Conservation (phyloP, 2,888 invertebrate species). For the Dastarcus helophoroides region DNA sequence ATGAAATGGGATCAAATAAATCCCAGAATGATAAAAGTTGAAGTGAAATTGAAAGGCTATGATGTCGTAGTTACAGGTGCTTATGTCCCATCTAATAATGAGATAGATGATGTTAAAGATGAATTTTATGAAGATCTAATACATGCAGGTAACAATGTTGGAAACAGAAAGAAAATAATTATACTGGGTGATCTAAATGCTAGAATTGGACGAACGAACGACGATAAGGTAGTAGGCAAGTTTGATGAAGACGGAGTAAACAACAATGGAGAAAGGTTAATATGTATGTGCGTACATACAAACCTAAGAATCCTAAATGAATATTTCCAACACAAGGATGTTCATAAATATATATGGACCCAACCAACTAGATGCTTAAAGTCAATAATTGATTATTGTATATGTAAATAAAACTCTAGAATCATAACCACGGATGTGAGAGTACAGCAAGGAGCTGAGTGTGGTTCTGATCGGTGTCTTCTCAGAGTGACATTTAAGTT, state of each 20-base stretch:
- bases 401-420: slow-evolving; percentile 5
- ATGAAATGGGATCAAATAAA: too few relatives aligned
- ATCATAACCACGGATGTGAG: slow-evolving; percentile 7
- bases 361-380: slow-evolving; percentile 7
- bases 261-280: slow-evolving; percentile 7
- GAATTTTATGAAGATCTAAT: slow-evolving; percentile 3
- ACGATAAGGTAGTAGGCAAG: slow-evolving; percentile 5
- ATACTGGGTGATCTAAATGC: slow-evolving; percentile 7
- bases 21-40: slow-evolving; percentile 7
- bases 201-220: slow-evolving; percentile 3
- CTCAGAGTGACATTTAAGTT: too few relatives aligned
- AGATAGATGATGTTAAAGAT: slow-evolving; percentile 5
- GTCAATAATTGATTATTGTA: slow-evolving; percentile 9
- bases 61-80: slow-evolving; percentile 4
- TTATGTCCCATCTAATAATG: slow-evolving; percentile 5
- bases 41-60: slow-evolving; percentile 2
- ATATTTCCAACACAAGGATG: slow-evolving; percentile 5
- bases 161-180: slow-evolving; percentile 5
- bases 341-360: slow-evolving; percentile 9
- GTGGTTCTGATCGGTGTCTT: too few relatives aligned
- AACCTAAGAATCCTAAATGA: slow-evolving; percentile 3
- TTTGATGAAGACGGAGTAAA: slow-evolving; percentile 4
- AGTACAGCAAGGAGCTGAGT: too few relatives aligned
- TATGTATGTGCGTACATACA: slow-evolving; percentile 4
- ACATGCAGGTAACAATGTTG: slow-evolving; percentile 1